Conservation (phyloP, 2,113 vertebrate genomes). For the Barbus barbus region DNA sequence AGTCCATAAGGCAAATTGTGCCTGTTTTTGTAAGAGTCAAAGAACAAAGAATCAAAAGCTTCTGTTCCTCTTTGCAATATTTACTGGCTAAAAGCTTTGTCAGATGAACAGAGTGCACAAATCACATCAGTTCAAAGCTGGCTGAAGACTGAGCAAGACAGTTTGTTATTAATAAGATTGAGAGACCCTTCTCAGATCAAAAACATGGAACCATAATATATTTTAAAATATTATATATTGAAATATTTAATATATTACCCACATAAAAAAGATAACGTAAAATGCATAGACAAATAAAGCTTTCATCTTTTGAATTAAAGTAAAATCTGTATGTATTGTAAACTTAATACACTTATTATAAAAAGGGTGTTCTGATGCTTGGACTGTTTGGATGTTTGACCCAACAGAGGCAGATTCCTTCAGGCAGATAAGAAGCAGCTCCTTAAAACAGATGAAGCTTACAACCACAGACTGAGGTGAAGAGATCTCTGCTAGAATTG, state of each 20-base stretch:
- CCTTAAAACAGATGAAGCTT: background rate
- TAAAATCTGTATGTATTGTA: background rate
- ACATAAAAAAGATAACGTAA: no score
- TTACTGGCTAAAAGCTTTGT: background rate
- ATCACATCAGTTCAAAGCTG: conserved; percentile 7
- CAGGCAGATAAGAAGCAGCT: background rate
- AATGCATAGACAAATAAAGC: background rate
- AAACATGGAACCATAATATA: no score
- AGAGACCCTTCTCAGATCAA: background rate
- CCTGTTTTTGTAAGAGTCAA: background rate
- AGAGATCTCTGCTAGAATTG: conserved; percentile 10
- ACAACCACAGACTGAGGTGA: background rate
- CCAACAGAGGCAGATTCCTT: background rate
- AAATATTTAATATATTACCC: no score
- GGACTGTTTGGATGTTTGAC: background rate
- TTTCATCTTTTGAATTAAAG: background rate
- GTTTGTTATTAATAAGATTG: background rate
- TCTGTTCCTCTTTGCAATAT: background rate
- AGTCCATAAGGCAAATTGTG: conserved; percentile 5
- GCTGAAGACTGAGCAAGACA: background rate
- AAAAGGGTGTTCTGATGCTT: background rate
- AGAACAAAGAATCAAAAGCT: conserved; percentile 22
- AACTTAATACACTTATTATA: background rate
- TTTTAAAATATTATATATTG: no score
- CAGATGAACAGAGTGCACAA: background rate